Percentiles rank a stretch among this genome's conserved stretches.
phyloP scores from a whole-genome alignment of 2,888 invertebrate species.

The Molorchus minor region DNA sequence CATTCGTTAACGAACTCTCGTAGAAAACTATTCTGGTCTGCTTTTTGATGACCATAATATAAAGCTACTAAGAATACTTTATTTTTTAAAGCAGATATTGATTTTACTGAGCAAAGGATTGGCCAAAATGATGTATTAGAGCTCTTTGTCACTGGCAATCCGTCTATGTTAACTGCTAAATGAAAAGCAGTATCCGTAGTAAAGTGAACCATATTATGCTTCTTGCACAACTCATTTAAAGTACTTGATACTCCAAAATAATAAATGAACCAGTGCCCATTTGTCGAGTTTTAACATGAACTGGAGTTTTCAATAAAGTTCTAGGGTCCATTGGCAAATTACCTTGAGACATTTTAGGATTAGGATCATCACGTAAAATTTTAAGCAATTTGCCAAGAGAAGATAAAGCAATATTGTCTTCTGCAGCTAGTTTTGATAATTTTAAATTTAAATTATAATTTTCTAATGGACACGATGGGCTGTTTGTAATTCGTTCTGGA shows the following conservation, averaged over 20 bases:
- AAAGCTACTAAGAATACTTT: slow-evolving; percentile 21
- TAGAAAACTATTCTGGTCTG: slow-evolving; percentile 24
- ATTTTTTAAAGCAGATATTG: slow-evolving; percentile 4
- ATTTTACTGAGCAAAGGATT: slow-evolving; percentile 12
- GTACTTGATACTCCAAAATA: slow-evolving; percentile 10
- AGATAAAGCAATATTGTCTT: slow-evolving; percentile 10
- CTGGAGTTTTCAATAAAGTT: slow-evolving; percentile 13
- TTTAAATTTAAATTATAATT: too few species aligned
- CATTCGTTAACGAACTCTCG: slow-evolving; percentile 24
- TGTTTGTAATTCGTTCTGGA: too few species aligned
- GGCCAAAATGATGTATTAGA: slow-evolving; percentile 20
- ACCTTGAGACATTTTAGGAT: not conserved
- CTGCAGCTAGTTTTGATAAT: too few species aligned
- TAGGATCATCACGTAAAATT: slow-evolving; percentile 1
- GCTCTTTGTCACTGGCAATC: slow-evolving; percentile 21
- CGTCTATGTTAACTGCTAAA: slow-evolving; percentile 25
- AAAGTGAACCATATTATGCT: not conserved
- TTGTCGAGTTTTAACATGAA: not conserved
- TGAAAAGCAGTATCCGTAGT: too few species aligned
- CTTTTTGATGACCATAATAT: slow-evolving; percentile 16
- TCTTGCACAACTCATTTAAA: not conserved
- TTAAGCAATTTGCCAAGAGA: slow-evolving; percentile 8
- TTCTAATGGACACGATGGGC: too few species aligned
- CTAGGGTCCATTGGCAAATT: slow-evolving; percentile 19
- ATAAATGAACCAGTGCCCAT: not conserved